phyloP scores from a whole-genome alignment of 2,113 vertebrate species.

The Galemys pyrenaicus region DNA sequence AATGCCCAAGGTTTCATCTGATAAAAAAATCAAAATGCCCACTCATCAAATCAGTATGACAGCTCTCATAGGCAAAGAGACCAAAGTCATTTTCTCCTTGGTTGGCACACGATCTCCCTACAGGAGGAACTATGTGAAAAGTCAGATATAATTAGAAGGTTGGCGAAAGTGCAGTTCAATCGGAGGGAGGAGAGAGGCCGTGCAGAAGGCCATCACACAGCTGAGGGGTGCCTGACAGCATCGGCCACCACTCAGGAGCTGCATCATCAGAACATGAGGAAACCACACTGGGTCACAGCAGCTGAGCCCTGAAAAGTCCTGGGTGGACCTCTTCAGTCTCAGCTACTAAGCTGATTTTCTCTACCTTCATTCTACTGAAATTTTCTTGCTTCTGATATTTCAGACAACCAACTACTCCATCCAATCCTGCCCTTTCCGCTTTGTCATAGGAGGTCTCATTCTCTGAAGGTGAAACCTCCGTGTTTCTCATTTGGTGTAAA shows the following conservation, averaged over 20 bases:
- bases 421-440: not conserved
- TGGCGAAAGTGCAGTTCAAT: not conserved
- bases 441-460: not conserved
- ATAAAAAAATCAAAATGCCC: not conserved
- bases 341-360: not conserved
- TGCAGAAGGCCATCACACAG: not conserved
- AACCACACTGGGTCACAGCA: not conserved
- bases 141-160: not conserved
- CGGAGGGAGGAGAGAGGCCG: not conserved
- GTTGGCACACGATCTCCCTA: not conserved
- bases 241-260: not conserved
- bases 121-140: not conserved
- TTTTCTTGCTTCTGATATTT: not conserved
- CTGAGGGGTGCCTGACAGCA: too few relatives aligned
- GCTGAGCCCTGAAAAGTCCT: not conserved
- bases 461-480: not conserved
- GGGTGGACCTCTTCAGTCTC: not conserved
- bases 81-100: not conserved
- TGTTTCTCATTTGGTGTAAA: constrained; percentile 32
- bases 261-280: not conserved
- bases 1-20: not conserved
- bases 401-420: not conserved
- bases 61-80: not conserved
- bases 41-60: not conserved
- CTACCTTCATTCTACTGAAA: not conserved